Conservation (phyloP, 2,797 vertebrate species). For the Gambusia yucatana region DNA sequence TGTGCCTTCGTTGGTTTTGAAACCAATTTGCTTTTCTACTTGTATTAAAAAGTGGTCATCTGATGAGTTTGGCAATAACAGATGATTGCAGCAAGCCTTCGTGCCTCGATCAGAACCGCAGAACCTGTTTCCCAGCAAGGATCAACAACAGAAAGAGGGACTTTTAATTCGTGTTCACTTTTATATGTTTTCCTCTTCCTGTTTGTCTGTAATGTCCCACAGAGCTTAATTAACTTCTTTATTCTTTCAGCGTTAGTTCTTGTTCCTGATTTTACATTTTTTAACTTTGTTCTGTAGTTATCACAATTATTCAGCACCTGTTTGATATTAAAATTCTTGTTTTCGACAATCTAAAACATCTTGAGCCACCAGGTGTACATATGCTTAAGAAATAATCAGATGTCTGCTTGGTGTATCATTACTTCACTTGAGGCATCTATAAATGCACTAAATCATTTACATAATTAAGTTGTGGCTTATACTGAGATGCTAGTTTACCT, state of each 20-base stretch:
- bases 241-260: slow-evolving; percentile 4
- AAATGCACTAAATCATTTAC: slow-evolving; percentile 29
- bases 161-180: slow-evolving; percentile 12
- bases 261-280: slow-evolving; percentile 11
- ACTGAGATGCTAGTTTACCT: slow-evolving; percentile 20
- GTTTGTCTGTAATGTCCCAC: slow-evolving; percentile 13
- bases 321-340: slow-evolving; percentile 3
- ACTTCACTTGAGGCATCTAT: slow-evolving; percentile 17
- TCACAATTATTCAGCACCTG: not conserved
- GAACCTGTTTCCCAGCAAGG: slow-evolving; percentile 41
- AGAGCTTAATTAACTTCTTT: slow-evolving; percentile 24
- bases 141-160: slow-evolving; percentile 16
- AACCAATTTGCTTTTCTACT: slow-evolving; percentile 55
- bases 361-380: not conserved
- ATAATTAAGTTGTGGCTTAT: slow-evolving; percentile 25
- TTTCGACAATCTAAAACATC: slow-evolving; percentile 33
- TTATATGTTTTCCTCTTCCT: slow-evolving; percentile 4
- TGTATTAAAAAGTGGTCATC: slow-evolving; percentile 49
- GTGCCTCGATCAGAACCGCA: slow-evolving; percentile 60
- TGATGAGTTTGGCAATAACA: slow-evolving; percentile 51
- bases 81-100: slow-evolving; percentile 56
- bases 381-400: slow-evolving; percentile 20
- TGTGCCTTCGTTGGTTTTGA: slow-evolving; percentile 19
- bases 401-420: slow-evolving; percentile 21
- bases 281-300: not conserved